Base-by-base conservation (phyloP, 2,888 invertebrate species). In the Spisula solida region DNA sequence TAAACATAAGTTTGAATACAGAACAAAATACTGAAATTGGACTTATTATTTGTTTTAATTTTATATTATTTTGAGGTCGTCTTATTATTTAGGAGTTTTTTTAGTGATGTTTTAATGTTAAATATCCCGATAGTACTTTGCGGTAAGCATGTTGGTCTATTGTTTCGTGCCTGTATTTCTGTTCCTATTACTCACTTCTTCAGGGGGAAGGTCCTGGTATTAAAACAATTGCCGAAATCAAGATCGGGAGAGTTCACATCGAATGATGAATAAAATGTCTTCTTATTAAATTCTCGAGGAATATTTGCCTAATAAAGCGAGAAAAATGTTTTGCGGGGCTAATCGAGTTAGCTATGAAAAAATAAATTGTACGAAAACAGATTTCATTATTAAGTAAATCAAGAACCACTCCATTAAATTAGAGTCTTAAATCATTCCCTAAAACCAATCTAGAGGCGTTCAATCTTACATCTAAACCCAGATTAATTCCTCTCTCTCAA, bases 371-470 rank as follows among this genome's bases (percentile, higher is more conserved):
- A 79, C 79, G 78, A 85, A 85, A 75, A 79, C 78, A 66, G 51
- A 78, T 85, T 85, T 78, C 55, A 70, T 84, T 79, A 79, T 85
- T 79, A 78, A 85, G 85, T 85, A 85, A 85, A 85, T 85, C 55
- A 85, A 85, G 78, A 78, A 79, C 79, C 85, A 78, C 79, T 78
- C 85, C 47, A 78, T 79, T 85, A 85, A n/a, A 85, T 47, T 48
- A 31, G 14, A 56, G 31, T 82, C 79, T 55, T 87, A 87, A 87
- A 87, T 87, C 82, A 87, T 87, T 56, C 47, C 79, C 78, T 29
- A 20, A 29, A 60, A 87, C 41, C 78, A 82, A 82, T 56, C 41
- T n/a, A 29, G n/a, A 66, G 70, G 29, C 82, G 41, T 41, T 87
- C 82, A 75, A 82, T 87, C 87, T 82, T 83, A 78, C 81, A 51